A percentile compares a stretch with the other conserved stretches of the same genome.
These are phyloP conservation scores for Saxicola maurus DNA, from an alignment of 2,797 vertebrate species.

Conservation along the genomic window DNA sequence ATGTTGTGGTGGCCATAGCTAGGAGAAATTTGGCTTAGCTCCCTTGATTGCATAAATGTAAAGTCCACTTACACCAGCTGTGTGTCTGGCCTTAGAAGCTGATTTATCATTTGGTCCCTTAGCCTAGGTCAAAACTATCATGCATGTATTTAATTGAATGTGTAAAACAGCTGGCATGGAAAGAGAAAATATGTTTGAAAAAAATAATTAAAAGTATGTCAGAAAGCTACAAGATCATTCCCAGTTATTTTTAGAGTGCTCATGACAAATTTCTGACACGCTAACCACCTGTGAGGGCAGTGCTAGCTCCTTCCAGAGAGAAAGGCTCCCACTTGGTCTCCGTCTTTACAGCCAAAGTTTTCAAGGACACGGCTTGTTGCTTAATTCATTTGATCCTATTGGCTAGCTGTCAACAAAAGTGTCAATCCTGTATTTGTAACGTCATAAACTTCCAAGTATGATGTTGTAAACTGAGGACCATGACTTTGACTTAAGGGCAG, in stretches of 20 bases:
- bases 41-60: neutral
- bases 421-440: constrained; percentile 47
- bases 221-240: neutral
- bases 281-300: neutral
- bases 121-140: neutral
- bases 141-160: neutral
- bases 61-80: neutral
- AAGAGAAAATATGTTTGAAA: neutral
- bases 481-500: constrained; percentile 64
- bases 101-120: neutral
- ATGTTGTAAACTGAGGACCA: constrained; percentile 60
- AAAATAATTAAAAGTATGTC: neutral
- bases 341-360: neutral
- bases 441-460: constrained; percentile 61
- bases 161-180: neutral
- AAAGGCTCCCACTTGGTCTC: neutral
- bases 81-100: neutral
- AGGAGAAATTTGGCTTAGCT: neutral
- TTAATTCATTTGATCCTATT: constrained; percentile 62
- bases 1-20: neutral
- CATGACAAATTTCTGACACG: neutral
- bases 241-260: neutral
- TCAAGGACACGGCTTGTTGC: constrained; percentile 46
- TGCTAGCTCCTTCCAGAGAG: neutral
- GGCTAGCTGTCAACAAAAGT: constrained; percentile 47